These are phyloP conservation scores for Orthochromis indermauri DNA, from an alignment of 2,113 vertebrate genomes.

Conservation along the genomic window DNA sequence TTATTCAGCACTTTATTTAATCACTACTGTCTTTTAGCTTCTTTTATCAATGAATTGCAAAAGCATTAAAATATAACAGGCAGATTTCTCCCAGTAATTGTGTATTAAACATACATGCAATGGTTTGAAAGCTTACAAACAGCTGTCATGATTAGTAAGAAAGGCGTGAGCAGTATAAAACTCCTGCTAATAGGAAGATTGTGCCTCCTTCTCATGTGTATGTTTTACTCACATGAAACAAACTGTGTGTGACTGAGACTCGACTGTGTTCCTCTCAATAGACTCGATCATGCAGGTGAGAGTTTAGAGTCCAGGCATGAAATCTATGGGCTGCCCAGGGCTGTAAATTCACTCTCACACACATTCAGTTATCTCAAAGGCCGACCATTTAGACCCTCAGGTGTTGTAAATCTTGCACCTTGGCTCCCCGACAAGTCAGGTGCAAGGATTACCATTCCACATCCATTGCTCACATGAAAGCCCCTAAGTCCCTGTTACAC, in stretches of 20 bases:
- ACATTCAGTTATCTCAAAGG: constrained; percentile 21
- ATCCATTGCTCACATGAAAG: constrained; percentile 41
- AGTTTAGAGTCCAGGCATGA: not conserved
- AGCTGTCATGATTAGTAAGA: not conserved
- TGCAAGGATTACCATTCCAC: constrained; percentile 32
- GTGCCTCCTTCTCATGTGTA: not conserved
- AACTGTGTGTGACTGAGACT: not conserved
- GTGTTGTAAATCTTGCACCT: constrained; percentile 35
- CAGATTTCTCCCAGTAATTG: not conserved
- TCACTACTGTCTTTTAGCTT: not conserved
- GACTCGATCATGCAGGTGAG: not conserved
- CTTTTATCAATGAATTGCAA: not conserved
- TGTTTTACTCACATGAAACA: not conserved
- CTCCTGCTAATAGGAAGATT: not conserved
- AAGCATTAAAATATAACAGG: not conserved
- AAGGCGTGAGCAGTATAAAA: not conserved
- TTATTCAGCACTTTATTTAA: not conserved
- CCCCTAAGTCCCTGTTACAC: constrained; percentile 32
- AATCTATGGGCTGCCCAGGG: not conserved
- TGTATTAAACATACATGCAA: not conserved
- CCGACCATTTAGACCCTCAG: constrained; percentile 23
- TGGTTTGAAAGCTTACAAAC: not conserved
- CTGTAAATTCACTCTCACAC: constrained; percentile 23
- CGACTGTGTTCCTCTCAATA: not conserved
- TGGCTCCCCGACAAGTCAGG: constrained; percentile 9